These are phyloP conservation scores for Machimus atricapillus DNA, from an alignment of 2,888 invertebrate species.

Conservation along the genomic window DNA sequence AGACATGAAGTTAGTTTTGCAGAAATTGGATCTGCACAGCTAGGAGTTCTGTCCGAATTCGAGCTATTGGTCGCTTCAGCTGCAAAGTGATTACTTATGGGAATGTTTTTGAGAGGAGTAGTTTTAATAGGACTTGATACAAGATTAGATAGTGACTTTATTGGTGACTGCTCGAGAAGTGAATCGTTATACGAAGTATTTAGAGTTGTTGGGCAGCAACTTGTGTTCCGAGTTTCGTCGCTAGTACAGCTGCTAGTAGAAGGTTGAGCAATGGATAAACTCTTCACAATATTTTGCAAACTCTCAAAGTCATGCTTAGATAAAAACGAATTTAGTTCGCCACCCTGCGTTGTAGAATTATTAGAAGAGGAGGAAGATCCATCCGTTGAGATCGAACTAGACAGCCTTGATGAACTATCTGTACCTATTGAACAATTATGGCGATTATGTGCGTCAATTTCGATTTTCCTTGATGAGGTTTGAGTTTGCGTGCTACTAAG, in stretches of 20 bases:
- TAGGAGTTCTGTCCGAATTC: constrained; percentile 46
- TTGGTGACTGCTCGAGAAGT: constrained; percentile 65
- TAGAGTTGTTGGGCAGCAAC: constrained; percentile 37
- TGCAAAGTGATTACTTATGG: constrained; percentile 47
- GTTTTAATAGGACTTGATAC: constrained; percentile 67
- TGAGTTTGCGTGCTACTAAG: constrained; percentile 25
- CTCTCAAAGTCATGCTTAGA: constrained; percentile 57
- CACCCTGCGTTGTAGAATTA: constrained; percentile 43
- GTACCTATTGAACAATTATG: constrained; percentile 23
- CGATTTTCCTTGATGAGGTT: constrained; percentile 44
- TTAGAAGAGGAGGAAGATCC: constrained; percentile 41
- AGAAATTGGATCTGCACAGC: constrained; percentile 60
- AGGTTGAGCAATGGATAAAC: constrained; percentile 54
- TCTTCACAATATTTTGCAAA: constrained; percentile 57
- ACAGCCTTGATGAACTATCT: constrained; percentile 23
- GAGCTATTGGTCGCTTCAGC: constrained; percentile 57
- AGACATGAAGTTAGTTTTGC: constrained; percentile 63
- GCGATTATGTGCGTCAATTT: constrained; percentile 45
- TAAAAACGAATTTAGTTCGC: constrained; percentile 55
- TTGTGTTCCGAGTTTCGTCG: constrained; percentile 6
- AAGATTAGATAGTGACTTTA: constrained; percentile 70
- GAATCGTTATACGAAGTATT: constrained; percentile 29
- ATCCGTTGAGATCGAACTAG: constrained; percentile 39
- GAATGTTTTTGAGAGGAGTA: constrained; percentile 58
- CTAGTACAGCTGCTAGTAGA: constrained; percentile 39